A percentile compares a stretch with the other conserved stretches of the same genome.
phyloP scores from a whole-genome alignment of 2,113 vertebrate genomes.

The Orthonyx spaldingii region DNA sequence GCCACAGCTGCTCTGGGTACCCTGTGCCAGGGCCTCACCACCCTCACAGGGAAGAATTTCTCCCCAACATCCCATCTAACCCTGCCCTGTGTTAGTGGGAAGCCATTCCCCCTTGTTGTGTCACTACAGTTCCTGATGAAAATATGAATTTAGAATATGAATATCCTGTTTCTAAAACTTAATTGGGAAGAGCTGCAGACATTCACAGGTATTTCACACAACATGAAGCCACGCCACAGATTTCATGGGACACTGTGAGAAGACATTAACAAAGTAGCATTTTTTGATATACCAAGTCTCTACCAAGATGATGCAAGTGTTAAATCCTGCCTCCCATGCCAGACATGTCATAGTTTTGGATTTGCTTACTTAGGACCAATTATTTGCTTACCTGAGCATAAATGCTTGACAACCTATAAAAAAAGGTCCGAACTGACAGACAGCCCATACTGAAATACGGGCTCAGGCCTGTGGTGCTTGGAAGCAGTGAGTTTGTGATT shows the following conservation, averaged over 20 bases:
- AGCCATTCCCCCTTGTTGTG: neutral
- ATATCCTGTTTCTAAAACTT: neutral
- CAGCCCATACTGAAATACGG: conserved; percentile 91
- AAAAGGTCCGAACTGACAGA: conserved; percentile 89
- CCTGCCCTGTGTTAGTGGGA: neutral
- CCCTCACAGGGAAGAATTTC: neutral
- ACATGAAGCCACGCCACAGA: neutral
- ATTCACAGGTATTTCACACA: neutral
- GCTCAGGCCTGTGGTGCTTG: conserved; percentile 90
- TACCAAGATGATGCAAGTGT: rapidly evolving
- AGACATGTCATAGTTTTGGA: neutral
- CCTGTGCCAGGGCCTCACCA: neutral
- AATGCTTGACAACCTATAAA: conserved; percentile 88
- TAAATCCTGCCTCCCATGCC: neutral
- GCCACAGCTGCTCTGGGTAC: neutral
- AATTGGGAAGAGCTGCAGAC: neutral
- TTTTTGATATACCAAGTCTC: neutral
- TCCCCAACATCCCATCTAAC: neutral
- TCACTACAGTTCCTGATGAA: neutral
- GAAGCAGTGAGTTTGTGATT: conserved; percentile 87
- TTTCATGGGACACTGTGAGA: neutral
- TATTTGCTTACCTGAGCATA: conserved; percentile 88
- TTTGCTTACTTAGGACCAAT: neutral
- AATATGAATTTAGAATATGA: neutral
- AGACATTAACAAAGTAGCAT: neutral